Conservation (phyloP, 2,888 invertebrate species). For the Emmelina monodactyla region DNA sequence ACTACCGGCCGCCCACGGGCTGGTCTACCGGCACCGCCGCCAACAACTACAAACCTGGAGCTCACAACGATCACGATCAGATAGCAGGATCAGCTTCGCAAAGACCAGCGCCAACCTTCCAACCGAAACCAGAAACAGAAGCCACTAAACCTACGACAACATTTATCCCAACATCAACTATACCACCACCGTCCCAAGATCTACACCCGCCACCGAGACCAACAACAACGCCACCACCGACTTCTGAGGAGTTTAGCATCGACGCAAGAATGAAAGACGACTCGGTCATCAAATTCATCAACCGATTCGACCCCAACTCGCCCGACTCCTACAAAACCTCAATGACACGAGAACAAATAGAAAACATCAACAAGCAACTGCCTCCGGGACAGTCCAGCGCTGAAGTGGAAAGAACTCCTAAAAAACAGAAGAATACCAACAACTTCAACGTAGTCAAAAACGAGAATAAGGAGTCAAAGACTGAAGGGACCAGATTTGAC, state of each 20-base stretch:
- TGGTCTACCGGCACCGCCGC: conserved; percentile 57
- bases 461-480: conserved; percentile 19
- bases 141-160: conserved; percentile 7
- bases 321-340: conserved; percentile 40
- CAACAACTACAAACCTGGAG: conserved; percentile 1
- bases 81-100: conserved; percentile 31
- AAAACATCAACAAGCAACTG: conserved; percentile 40
- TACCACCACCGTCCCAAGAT: conserved; percentile 30
- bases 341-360: conserved; percentile 47
- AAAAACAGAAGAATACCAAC: conserved; percentile 35
- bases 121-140: conserved; percentile 20
- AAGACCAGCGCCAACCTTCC: conserved; percentile 28
- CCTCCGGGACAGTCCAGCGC: conserved; percentile 44
- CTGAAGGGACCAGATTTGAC: conserved; percentile 9
- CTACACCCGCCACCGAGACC: conserved; percentile 31
- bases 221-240: conserved; percentile 27
- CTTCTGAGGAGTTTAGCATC: conserved; percentile 24
- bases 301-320: conserved; percentile 52
- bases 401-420: conserved; percentile 42
- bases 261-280: conserved; percentile 30
- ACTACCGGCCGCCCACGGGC: conserved; percentile 58
- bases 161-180: conserved; percentile 13
- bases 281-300: conserved; percentile 47
- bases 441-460: conserved; percentile 31
- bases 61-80: conserved; percentile 17